Conservation (phyloP, 2,113 vertebrate species). For the Erythrocebus patas region DNA sequence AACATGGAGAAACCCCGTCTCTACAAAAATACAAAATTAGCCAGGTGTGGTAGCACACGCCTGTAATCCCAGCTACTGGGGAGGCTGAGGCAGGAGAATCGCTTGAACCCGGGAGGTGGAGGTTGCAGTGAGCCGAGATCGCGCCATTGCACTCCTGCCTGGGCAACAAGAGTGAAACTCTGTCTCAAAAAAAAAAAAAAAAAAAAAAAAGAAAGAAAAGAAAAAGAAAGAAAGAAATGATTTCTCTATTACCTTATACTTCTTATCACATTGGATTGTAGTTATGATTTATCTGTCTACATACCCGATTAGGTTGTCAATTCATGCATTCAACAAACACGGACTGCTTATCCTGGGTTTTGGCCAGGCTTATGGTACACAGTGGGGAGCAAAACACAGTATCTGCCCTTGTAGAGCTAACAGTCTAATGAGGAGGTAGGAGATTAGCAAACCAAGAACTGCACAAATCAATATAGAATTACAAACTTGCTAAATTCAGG, state of each 20-base stretch:
- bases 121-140: too few relatives aligned
- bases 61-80: too few relatives aligned
- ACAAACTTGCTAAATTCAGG: conserved; percentile 36
- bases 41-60: too few relatives aligned
- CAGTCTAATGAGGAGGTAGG: conserved; percentile 39
- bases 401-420: conserved; percentile 21
- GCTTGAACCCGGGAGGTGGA: too few relatives aligned
- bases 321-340: conserved; percentile 29
- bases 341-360: conserved; percentile 27
- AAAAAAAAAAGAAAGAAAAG: neutral
- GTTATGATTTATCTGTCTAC: conserved; percentile 14
- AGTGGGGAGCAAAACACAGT: neutral
- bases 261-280: neutral
- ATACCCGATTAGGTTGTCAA: conserved; percentile 17
- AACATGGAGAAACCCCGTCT: too few relatives aligned
- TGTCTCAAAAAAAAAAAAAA: too few relatives aligned
- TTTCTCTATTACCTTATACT: neutral
- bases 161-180: too few relatives aligned
- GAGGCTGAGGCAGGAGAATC: too few relatives aligned
- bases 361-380: neutral
- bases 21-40: too few relatives aligned
- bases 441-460: conserved; percentile 49
- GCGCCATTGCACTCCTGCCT: too few relatives aligned
- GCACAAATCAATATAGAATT: conserved; percentile 54
- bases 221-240: neutral